Conservation (phyloP, 2,888 invertebrate species). For the Chloroclysta siterata region DNA sequence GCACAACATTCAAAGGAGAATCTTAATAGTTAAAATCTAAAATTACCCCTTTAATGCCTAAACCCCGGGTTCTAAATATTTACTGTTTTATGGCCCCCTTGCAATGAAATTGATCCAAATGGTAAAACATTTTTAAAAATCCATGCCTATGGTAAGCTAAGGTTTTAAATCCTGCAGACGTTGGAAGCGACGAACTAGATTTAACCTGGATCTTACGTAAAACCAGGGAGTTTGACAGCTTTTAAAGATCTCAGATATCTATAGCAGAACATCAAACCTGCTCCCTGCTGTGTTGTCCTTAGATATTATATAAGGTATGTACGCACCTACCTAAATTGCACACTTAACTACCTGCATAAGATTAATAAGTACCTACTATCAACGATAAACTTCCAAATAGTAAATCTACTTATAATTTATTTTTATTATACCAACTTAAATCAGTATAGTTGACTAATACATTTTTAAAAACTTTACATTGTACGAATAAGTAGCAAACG, state of each 20-base stretch:
- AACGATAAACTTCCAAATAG: conserved; percentile 59
- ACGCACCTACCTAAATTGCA: conserved; percentile 1
- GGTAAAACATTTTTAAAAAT: conserved; percentile 11
- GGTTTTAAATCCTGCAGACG: no score
- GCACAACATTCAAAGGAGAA: conserved; percentile 47
- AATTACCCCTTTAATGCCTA: conserved; percentile 40
- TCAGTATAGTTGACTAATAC: conserved; percentile 72
- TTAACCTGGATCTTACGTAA: not conserved
- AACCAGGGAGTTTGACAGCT: not conserved
- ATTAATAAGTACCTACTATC: conserved; percentile 46
- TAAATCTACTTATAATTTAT: conserved; percentile 59
- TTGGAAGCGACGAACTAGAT: not conserved
- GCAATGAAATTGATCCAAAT: conserved; percentile 64
- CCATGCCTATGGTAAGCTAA: not conserved
- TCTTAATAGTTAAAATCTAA: conserved; percentile 29
- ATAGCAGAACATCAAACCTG: not conserved
- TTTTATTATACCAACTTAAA: conserved; percentile 47
- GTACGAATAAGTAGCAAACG: conserved; percentile 41
- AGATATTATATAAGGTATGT: not conserved
- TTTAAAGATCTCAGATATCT: not conserved
- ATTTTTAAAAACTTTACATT: conserved; percentile 71
- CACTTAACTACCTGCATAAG: conserved; percentile 60
- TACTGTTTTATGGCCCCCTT: conserved; percentile 71
- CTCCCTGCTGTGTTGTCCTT: not conserved
- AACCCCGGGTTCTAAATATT: conserved; percentile 33